Conservation (phyloP, 2,113 vertebrate genomes). For the Zosterops pallidus region DNA sequence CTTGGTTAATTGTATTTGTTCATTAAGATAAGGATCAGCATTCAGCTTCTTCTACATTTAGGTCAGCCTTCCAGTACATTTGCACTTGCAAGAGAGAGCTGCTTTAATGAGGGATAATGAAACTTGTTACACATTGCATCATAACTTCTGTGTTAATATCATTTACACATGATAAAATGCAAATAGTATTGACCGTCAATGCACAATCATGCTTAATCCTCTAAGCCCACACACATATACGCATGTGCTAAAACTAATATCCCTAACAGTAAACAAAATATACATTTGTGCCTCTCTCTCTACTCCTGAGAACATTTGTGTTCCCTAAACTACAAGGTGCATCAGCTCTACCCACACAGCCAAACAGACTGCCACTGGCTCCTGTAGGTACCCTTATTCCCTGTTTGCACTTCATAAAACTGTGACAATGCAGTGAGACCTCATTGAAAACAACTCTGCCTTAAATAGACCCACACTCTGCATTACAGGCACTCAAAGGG, state of each 20-base stretch:
- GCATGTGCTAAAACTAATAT: constrained; percentile 18
- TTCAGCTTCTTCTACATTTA: constrained; percentile 56
- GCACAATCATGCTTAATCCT: constrained; percentile 32
- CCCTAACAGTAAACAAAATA: constrained; percentile 46
- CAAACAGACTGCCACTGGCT: not conserved
- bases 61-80: constrained; percentile 64
- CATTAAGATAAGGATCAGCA: constrained; percentile 62
- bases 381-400: not conserved
- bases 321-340: not conserved
- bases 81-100: constrained; percentile 63
- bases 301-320: not conserved
- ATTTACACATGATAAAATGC: constrained; percentile 62
- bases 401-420: not conserved
- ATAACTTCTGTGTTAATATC: constrained; percentile 54
- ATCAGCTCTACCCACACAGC: not conserved
- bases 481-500: not conserved
- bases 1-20: constrained; percentile 62
- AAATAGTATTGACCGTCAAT: constrained; percentile 47
- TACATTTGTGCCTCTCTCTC: not conserved
- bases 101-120: constrained; percentile 60
- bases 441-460: not conserved
- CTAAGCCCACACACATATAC: constrained; percentile 13
- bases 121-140: constrained; percentile 26
- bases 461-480: not conserved
- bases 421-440: not conserved